Evolutionary conservation across 2,113 vertebrate genomes (phyloP).

Genomic region (Planiliza haematocheilus): DNA sequence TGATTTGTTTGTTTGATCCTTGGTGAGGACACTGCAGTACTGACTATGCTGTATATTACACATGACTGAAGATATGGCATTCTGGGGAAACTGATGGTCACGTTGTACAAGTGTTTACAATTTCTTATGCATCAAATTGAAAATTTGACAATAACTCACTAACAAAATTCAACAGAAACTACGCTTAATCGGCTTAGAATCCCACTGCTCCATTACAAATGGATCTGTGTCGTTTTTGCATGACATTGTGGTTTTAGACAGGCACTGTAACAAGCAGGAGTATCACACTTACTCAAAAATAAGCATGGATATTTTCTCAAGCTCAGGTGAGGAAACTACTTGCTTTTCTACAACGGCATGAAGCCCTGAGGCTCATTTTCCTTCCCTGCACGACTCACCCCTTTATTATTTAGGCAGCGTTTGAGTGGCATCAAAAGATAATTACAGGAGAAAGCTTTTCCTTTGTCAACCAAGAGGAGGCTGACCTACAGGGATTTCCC

Average conservation of each 20-base stretch:
- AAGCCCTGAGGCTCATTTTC: conserved; percentile 56
- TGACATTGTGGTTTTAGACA: too few species aligned
- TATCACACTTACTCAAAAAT: too few species aligned
- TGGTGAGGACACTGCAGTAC: too few species aligned
- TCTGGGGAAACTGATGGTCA: too few species aligned
- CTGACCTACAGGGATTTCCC: conserved; percentile 27
- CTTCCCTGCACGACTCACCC: conserved; percentile 29
- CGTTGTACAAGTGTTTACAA: not conserved
- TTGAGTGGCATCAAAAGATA: conserved; percentile 55
- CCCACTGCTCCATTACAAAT: not conserved
- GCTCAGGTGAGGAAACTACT: conserved; percentile 46
- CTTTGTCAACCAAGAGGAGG: not conserved
- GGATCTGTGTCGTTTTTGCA: not conserved
- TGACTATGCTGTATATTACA: too few species aligned
- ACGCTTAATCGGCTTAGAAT: not conserved
- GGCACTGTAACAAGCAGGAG: too few species aligned
- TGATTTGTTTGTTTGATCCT: too few species aligned
- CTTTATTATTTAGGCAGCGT: conserved; percentile 52
- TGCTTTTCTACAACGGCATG: conserved; percentile 41
- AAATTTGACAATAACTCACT: too few species aligned
- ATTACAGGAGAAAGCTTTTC: conserved; percentile 56
- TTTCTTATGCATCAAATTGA: too few species aligned
- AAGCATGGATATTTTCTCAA: conserved; percentile 1
- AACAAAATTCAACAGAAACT: not conserved
- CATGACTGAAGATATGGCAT: too few species aligned